phyloP scores from a whole-genome alignment of 2,797 vertebrate genomes.

The Gymnocypris eckloni region DNA sequence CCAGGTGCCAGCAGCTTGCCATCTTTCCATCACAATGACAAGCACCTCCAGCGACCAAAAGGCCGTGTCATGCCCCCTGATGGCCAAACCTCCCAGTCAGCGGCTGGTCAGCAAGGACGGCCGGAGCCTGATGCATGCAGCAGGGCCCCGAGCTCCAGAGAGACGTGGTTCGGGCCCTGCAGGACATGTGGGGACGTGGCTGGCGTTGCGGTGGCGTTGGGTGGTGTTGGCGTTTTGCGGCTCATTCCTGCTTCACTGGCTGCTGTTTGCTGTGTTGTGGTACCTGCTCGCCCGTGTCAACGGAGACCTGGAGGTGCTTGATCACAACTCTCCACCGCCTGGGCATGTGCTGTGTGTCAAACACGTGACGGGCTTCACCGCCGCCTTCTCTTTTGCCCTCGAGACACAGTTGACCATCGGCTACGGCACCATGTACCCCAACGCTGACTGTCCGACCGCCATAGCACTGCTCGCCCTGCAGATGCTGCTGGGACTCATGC shows the following conservation, averaged over 20 bases:
- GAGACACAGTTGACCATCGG: constrained; percentile 99
- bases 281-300: constrained; percentile 94
- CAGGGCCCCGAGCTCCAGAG: constrained; percentile 67
- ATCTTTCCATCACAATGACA: constrained; percentile 69
- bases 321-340: constrained; percentile 88
- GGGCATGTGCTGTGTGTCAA: constrained; percentile 97
- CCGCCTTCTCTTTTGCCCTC: constrained; percentile 96
- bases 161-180: constrained; percentile 84
- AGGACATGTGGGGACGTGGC: constrained; percentile 92
- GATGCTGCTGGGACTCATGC: constrained; percentile 97
- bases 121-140: constrained; percentile 79
- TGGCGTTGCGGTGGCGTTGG: constrained; percentile 97
- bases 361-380: constrained; percentile 94
- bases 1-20: neutral
- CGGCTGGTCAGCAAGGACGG: constrained; percentile 95
- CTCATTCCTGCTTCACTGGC: constrained; percentile 94
- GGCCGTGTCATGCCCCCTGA: constrained; percentile 80
- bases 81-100: constrained; percentile 75
- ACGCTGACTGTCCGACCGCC: constrained; percentile 93
- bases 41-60: constrained; percentile 78
- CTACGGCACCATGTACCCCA: constrained; percentile 98
- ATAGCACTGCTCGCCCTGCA: constrained; percentile 94
- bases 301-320: constrained; percentile 88
- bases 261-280: constrained; percentile 96
- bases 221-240: constrained; percentile 93